A percentile compares a stretch with the other conserved stretches of the same genome.
These are phyloP conservation scores for Cololabis saira DNA, from an alignment of 2,113 vertebrate species.

Conservation along the genomic window DNA sequence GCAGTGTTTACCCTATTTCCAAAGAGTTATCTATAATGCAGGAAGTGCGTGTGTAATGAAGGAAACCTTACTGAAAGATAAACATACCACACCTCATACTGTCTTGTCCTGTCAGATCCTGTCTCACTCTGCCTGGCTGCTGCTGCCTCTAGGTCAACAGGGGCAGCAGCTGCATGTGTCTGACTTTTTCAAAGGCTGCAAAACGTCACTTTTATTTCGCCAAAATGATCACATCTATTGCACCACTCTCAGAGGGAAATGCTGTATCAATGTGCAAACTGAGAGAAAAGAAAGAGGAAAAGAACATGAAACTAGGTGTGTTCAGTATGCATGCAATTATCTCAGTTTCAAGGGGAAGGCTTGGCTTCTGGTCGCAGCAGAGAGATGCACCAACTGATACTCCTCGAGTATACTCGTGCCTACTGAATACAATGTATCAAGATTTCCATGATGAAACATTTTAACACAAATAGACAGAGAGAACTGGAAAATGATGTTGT, in stretches of 20 bases:
- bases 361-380: slow-evolving; percentile 11
- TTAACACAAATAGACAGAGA: slow-evolving; percentile 2
- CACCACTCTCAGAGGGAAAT: slow-evolving; percentile 1
- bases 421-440: too few species aligned
- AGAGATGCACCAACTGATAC: slow-evolving; percentile 30
- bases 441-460: neutral
- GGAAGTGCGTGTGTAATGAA: slow-evolving; percentile 71
- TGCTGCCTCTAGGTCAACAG: slow-evolving; percentile 51
- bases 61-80: slow-evolving; percentile 69
- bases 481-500: slow-evolving; percentile 13
- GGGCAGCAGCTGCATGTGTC: slow-evolving; percentile 25
- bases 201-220: neutral
- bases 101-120: slow-evolving; percentile 75
- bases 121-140: slow-evolving; percentile 56
- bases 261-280: slow-evolving; percentile 8
- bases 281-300: neutral
- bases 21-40: slow-evolving; percentile 57
- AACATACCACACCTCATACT: slow-evolving; percentile 77
- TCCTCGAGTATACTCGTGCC: slow-evolving; percentile 11
- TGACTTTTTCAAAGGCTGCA: slow-evolving; percentile 15
- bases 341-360: slow-evolving; percentile 13
- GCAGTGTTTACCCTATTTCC: slow-evolving; percentile 44
- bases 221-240: slow-evolving; percentile 5
- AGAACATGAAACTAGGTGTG: slow-evolving; percentile 36
- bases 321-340: slow-evolving; percentile 15